These are phyloP conservation scores for Operophtera brumata DNA, from an alignment of 2,888 invertebrate species.

Conservation along the genomic window DNA sequence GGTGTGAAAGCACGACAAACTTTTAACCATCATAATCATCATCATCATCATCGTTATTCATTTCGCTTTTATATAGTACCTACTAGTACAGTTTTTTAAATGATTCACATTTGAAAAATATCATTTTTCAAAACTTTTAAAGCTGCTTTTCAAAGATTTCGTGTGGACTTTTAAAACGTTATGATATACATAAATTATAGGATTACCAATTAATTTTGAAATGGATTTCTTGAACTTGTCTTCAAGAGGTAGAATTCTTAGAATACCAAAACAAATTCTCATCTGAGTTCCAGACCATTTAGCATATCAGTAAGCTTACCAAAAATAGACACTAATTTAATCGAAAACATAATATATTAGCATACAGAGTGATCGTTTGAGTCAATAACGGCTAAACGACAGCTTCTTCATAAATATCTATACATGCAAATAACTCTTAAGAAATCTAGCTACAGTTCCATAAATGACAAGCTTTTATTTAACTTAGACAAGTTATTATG, in stretches of 20 bases:
- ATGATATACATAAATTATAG: not conserved
- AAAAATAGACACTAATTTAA: slow-evolving; percentile 26
- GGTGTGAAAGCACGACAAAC: too few relatives aligned
- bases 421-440: slow-evolving; percentile 19
- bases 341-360: slow-evolving; percentile 27
- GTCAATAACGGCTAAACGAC: slow-evolving; percentile 24
- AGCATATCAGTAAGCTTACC: slow-evolving; percentile 25
- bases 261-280: too few relatives aligned
- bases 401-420: slow-evolving; percentile 29
- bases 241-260: slow-evolving; percentile 3
- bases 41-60: too few relatives aligned
- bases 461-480: too few relatives aligned
- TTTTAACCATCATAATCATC: too few relatives aligned
- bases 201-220: slow-evolving; percentile 18
- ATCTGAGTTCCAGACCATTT: slow-evolving; percentile 20
- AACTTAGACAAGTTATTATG: too few relatives aligned
- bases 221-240: slow-evolving; percentile 11
- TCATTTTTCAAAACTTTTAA: too few relatives aligned
- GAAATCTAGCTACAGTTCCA: slow-evolving; percentile 15
- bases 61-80: too few relatives aligned
- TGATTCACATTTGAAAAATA: too few relatives aligned
- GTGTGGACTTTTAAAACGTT: slow-evolving; percentile 15
- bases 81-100: too few relatives aligned
- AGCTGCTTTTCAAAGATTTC: not conserved
- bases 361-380: slow-evolving; percentile 31